Conservation (phyloP, 2,888 invertebrate genomes). For the Galerucella calmariensis region DNA sequence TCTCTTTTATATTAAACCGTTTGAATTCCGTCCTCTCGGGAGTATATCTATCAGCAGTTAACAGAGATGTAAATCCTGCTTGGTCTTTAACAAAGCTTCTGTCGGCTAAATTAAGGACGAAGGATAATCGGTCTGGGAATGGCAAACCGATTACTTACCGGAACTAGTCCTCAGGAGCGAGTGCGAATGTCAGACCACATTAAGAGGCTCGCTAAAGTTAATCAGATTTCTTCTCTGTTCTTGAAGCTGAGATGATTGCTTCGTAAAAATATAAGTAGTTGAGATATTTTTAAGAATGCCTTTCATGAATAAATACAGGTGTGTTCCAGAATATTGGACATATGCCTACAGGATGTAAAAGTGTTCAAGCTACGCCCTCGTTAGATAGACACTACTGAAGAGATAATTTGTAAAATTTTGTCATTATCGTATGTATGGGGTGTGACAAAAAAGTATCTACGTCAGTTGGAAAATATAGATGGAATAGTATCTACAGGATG, state of each 20-base stretch:
- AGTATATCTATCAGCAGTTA: background rate
- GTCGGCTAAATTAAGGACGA: conserved; percentile 18
- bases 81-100: conserved; percentile 22
- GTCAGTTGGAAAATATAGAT: no score
- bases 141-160: conserved; percentile 21
- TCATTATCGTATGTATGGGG: no score
- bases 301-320: background rate
- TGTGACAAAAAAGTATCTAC: no score
- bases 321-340: background rate
- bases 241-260: conserved; percentile 6
- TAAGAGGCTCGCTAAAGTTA: conserved; percentile 8
- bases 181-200: conserved; percentile 15
- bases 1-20: conserved; percentile 34
- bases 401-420: no score
- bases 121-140: conserved; percentile 19
- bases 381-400: no score
- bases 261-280: background rate
- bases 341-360: no score
- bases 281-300: background rate
- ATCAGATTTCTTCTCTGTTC: conserved; percentile 14
- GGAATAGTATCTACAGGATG: no score
- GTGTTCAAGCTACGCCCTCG: no score
- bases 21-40: conserved; percentile 12
- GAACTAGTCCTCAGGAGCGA: conserved; percentile 23
- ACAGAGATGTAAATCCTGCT: conserved; percentile 38